A percentile compares a stretch with the other conserved stretches of the same genome.
Conservation (phyloP, 2,113 vertebrate species). For the Sardina pilchardus region DNA sequence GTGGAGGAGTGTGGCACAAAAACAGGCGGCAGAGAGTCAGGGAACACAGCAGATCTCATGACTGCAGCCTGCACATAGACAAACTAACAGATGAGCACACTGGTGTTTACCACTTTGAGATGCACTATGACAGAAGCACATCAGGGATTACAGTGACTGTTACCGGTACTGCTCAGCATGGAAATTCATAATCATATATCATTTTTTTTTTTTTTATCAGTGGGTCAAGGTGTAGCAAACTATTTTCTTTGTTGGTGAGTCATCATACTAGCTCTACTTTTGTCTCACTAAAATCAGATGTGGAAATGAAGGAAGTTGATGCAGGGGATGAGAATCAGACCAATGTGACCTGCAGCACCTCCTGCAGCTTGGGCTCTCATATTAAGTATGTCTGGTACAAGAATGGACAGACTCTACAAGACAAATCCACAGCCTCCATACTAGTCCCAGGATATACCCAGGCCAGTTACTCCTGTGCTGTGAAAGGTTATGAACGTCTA, state of each 20-base stretch:
- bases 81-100: background rate
- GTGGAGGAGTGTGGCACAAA: background rate
- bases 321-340: too few relatives aligned
- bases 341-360: background rate
- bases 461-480: conserved; percentile 20
- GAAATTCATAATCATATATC: too few relatives aligned
- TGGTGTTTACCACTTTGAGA: background rate
- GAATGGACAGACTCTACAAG: background rate
- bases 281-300: too few relatives aligned
- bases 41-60: background rate
- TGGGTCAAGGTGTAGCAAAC: too few relatives aligned
- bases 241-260: too few relatives aligned
- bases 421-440: background rate
- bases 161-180: background rate
- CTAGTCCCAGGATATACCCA: background rate
- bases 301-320: too few relatives aligned
- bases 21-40: background rate
- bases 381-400: conserved; percentile 21
- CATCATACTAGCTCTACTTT: too few relatives aligned
- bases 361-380: background rate
- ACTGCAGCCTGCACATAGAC: background rate
- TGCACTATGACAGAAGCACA: background rate
- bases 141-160: background rate
- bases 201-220: too few relatives aligned
- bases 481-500: background rate